Base-by-base conservation (phyloP, 1,140 invertebrate species). In the Drosophila ironensis region DNA sequence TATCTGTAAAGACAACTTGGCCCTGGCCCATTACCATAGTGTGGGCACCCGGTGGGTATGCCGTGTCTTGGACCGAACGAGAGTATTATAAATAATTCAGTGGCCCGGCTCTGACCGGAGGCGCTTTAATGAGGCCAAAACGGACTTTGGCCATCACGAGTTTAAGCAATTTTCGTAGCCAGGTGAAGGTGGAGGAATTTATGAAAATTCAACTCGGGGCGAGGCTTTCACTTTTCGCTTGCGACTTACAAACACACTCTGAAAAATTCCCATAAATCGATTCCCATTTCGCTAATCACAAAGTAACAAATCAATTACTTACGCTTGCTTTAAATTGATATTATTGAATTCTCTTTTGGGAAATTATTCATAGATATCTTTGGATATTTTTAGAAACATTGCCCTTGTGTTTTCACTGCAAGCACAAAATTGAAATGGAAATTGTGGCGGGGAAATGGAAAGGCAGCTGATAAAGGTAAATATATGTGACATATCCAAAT, bases 91-190 rank as follows among this genome's bases (percentile, higher is more conserved):
- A 86, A 86, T 86, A 86, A 86, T 86, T 86, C 80, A 86, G 80
- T 86, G 75, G 73, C 56, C 74, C 71, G 66, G 66, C 61, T 74
- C 74, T 69, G 59, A 50, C 66, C 50, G 81, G 67, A 71, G 80
- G 80, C 66, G 56, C 80, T 86, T 86, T 86, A 86, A 86, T 86
- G 80, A 86, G 80, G 73, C 80, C 81, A 86, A 86, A 84, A 80
- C 69, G 78, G 72, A 84, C 76, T 63, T 72, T 41, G 64, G 57
- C 80, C 74, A 86, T 50, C 63, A 45, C 25, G 77, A 86, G 80
- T 86, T 86, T 86, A 80, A 86, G 73, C 71, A 86, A 86, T 86
- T 86, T 86, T 72, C 57, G 60, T 67, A 80, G 69, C 64, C 77
- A 76, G 60, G 75, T 47, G 25, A 20, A 33, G 37, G 45, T 57